Evolutionary conservation across 2,888 invertebrate species (phyloP).

Genomic region (Apoda limacodes): DNA sequence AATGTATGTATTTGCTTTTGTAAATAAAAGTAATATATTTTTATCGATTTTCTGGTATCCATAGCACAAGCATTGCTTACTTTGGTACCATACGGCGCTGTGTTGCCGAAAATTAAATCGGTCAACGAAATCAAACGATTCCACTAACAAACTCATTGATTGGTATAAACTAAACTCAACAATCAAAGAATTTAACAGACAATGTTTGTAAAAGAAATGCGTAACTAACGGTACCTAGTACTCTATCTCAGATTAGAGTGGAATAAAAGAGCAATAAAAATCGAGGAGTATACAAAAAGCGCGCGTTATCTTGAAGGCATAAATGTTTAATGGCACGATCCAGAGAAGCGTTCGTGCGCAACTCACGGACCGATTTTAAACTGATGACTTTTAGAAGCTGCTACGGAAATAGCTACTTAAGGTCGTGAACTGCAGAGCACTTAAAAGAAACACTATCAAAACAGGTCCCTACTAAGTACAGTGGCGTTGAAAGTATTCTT

Average conservation of each 20-base stretch:
- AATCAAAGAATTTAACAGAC: conserved; percentile 35
- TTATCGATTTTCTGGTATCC: no score
- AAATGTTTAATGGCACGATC: conserved; percentile 57
- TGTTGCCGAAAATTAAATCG: no score
- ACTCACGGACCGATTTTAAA: conserved; percentile 55
- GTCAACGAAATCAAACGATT: conserved; percentile 12
- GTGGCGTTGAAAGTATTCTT: no score
- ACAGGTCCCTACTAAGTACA: no score
- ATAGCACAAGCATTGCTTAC: no score
- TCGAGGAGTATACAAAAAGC: conserved; percentile 50
- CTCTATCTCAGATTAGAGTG: conserved; percentile 44
- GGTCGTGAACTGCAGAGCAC: conserved; percentile 39
- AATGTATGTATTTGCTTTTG: no score
- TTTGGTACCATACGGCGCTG: no score
- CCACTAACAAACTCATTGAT: no score
- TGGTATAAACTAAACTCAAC: no score
- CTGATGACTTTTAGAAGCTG: conserved; percentile 55
- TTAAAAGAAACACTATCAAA: conserved; percentile 40
- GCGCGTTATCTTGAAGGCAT: conserved; percentile 55
- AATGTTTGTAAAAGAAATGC: conserved; percentile 43
- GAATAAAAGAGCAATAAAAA: conserved; percentile 60
- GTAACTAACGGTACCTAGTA: conserved; percentile 30
- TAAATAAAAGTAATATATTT: no score
- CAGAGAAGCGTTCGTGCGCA: conserved; percentile 37
- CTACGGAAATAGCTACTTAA: conserved; percentile 54